phyloP scores from a whole-genome alignment of 2,888 invertebrate genomes.

The Aromia moschata region DNA sequence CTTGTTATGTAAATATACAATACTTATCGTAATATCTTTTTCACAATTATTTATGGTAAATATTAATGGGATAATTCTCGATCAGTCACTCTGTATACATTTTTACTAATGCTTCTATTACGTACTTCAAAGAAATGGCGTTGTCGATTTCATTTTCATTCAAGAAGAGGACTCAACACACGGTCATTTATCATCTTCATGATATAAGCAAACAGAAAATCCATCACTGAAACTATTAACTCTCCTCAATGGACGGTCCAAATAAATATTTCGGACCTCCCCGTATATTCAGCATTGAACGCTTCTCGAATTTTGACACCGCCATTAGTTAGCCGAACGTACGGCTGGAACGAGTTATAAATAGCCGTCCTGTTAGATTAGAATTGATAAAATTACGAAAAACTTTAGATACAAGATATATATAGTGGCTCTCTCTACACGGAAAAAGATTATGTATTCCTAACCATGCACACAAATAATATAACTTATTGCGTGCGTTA shows the following conservation, averaged over 20 bases:
- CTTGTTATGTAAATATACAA: too few species aligned
- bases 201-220: too few species aligned
- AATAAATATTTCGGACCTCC: constrained; percentile 14
- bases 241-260: neutral
- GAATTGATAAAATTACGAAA: constrained; percentile 41
- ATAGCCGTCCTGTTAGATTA: constrained; percentile 46
- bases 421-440: constrained; percentile 35
- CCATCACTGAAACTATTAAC: neutral
- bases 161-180: too few species aligned
- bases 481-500: neutral
- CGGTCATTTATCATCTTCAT: too few species aligned
- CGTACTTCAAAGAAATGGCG: too few species aligned
- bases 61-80: too few species aligned
- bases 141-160: too few species aligned
- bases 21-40: too few species aligned
- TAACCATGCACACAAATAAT: constrained; percentile 13
- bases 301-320: constrained; percentile 40
- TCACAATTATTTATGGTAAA: too few species aligned
- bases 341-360: constrained; percentile 54
- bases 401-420: constrained; percentile 42
- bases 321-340: constrained; percentile 56
- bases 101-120: too few species aligned
- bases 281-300: constrained; percentile 32
- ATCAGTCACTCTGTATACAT: too few species aligned
- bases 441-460: constrained; percentile 34